Percentiles rank a stretch among this genome's conserved stretches.
These are phyloP conservation scores for Cololabis saira DNA, from an alignment of 2,113 vertebrate genomes.

Conservation along the genomic window DNA sequence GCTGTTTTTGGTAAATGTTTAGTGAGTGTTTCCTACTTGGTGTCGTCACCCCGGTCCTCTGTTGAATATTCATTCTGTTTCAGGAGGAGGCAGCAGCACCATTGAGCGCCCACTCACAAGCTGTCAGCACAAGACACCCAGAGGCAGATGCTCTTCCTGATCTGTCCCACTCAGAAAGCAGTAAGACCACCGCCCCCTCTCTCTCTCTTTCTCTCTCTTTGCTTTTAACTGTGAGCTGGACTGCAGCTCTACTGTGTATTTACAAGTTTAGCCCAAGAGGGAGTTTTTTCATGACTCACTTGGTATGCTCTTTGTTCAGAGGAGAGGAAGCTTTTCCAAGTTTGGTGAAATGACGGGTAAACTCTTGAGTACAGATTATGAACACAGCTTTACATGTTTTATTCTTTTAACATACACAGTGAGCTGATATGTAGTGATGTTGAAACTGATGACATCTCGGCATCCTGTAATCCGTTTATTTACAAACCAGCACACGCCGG, in stretches of 20 bases:
- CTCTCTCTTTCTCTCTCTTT: not conserved
- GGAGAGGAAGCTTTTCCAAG: slow-evolving; percentile 2
- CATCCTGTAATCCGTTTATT: too few species aligned
- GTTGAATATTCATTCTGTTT: slow-evolving; percentile 37
- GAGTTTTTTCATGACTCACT: slow-evolving; percentile 55
- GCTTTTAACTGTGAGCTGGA: slow-evolving; percentile 11
- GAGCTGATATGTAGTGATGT: too few species aligned
- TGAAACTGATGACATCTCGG: too few species aligned
- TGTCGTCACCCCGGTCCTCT: slow-evolving; percentile 30
- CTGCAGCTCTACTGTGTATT: slow-evolving; percentile 3
- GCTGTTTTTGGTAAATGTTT: slow-evolving; percentile 32
- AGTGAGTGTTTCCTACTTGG: slow-evolving; percentile 32
- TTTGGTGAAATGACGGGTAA: slow-evolving; percentile 10
- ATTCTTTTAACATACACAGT: too few species aligned
- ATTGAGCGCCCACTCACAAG: slow-evolving; percentile 73
- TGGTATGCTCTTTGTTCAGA: slow-evolving; percentile 18
- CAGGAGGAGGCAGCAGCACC: slow-evolving; percentile 59
- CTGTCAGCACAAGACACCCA: slow-evolving; percentile 55
- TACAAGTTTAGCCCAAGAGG: slow-evolving; percentile 14
- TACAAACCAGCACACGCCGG: too few species aligned
- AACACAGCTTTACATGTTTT: too few species aligned
- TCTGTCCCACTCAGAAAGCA: slow-evolving; percentile 70
- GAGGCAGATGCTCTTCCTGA: slow-evolving; percentile 63
- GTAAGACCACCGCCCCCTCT: slow-evolving; percentile 59
- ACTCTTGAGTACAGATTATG: not conserved